Percentiles rank a stretch among this genome's conserved stretches.
These are phyloP conservation scores for Drosophila varians DNA, from an alignment of 1,140 invertebrate genomes.

Conservation along the genomic window DNA sequence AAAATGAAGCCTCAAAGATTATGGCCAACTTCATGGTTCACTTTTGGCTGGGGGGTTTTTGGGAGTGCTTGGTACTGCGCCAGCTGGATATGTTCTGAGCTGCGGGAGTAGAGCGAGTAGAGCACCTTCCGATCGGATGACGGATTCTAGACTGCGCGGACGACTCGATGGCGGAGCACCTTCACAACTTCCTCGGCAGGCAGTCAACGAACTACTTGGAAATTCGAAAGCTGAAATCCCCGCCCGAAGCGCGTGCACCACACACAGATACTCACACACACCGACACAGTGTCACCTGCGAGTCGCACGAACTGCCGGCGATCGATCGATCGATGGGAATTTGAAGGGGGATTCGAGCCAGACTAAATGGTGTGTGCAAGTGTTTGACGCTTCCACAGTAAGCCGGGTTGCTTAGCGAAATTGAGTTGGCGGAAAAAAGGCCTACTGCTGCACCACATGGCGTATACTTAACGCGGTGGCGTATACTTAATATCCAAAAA, in stretches of 20 bases:
- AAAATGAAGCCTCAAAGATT: slow-evolving; percentile 35
- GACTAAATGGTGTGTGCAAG: slow-evolving; percentile 13
- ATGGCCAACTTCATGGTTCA: slow-evolving; percentile 44
- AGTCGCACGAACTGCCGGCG: slow-evolving; percentile 49
- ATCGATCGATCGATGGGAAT: slow-evolving; percentile 58
- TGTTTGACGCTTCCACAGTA: slow-evolving; percentile 34
- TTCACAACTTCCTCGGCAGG: slow-evolving; percentile 76
- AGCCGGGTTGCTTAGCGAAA: slow-evolving; percentile 45
- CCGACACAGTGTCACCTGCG: slow-evolving; percentile 15
- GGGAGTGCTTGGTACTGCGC: neutral
- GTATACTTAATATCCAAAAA: neutral
- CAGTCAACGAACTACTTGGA: slow-evolving; percentile 80
- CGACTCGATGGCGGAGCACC: slow-evolving; percentile 59
- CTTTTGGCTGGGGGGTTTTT: neutral
- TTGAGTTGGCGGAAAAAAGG: slow-evolving; percentile 17
- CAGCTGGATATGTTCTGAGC: slow-evolving; percentile 3
- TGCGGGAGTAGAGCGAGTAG: slow-evolving; percentile 32
- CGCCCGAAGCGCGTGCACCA: slow-evolving; percentile 68
- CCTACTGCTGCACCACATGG: slow-evolving; percentile 37
- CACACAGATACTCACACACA: slow-evolving; percentile 23
- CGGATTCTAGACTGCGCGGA: slow-evolving; percentile 73
- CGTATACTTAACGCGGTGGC: slow-evolving; percentile 52
- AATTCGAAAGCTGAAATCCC: slow-evolving; percentile 78
- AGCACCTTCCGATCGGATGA: slow-evolving; percentile 67
- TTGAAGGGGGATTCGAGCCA: neutral